Evolutionary conservation across 1,140 invertebrate species (phyloP), one percentile per base, ranked within the genome.

Genomic region (Drosophila kikkawai): DNA sequence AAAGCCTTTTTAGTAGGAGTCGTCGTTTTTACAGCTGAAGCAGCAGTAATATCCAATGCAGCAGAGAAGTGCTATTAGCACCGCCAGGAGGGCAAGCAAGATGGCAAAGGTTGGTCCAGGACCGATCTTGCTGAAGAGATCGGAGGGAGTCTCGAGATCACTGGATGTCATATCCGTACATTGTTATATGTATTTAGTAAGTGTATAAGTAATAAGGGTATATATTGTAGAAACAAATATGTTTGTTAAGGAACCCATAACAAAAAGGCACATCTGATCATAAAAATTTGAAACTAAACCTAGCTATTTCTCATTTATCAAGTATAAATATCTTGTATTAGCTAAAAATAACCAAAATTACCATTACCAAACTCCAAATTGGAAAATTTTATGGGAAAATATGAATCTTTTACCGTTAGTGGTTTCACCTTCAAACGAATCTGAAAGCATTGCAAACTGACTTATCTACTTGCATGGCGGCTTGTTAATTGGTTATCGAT

Each of bases 361-460:
- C 4, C n/a, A 7, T 17, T 5, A 2, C 9, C 12, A 0, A 36
- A 50, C 41, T 22, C 7, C 17, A 3, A 29, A 29, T 29, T 29
- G 5, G 26, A 57, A 13, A 4, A 17, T 26, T 5, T 22, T 1
- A 37, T 55, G 56, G 56, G 37, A 58, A 58, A 58, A 55, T 37
- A 7, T 55, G 13, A 55, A 11, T 22, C 12, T 8, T 11, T 34
- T 19, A 36, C 12, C 17, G 7, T 36, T 4, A 1, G 12, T 13
- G 47, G 78, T 86, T 87, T 86, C 70, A 82, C 75, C 71, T 45
- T 56, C 55, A 68, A 59, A 51, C 39, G 56, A 87, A 82, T 82
- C 70, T 22, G 82, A 86, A 86, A 86, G 82, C 82, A 86, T 82
- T 76, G 64, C 82, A 65, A 86, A 86, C 79, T 76, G 61, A 73